Conservation (phyloP, 2,888 invertebrate species). For the Meandrusa payeni region DNA sequence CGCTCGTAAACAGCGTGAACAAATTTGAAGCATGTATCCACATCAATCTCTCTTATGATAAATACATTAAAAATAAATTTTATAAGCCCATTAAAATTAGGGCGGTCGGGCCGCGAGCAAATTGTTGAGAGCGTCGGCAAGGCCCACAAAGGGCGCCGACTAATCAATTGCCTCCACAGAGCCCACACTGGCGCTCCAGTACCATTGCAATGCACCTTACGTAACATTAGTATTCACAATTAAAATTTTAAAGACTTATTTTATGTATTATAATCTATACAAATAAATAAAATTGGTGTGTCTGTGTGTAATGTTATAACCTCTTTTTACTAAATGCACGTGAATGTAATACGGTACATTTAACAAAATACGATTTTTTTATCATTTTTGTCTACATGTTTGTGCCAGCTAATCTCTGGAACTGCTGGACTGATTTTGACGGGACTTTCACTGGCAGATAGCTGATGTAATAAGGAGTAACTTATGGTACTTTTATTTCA, state of each 20-base stretch:
- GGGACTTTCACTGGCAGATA: too few relatives aligned
- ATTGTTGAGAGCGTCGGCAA: slow-evolving; percentile 74
- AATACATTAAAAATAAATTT: slow-evolving; percentile 80
- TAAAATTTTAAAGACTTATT: slow-evolving; percentile 1
- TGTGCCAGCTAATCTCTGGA: too few relatives aligned
- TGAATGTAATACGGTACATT: too few relatives aligned
- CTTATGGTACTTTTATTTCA: too few relatives aligned
- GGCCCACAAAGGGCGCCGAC: slow-evolving; percentile 67
- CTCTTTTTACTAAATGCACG: too few relatives aligned
- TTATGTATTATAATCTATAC: background rate
- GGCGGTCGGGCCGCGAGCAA: slow-evolving; percentile 77
- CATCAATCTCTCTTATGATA: slow-evolving; percentile 56
- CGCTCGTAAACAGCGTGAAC: slow-evolving; percentile 11
- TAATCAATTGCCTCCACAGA: slow-evolving; percentile 69
- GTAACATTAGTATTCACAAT: slow-evolving; percentile 25
- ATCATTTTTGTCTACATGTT: too few relatives aligned
- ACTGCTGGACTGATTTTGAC: too few relatives aligned
- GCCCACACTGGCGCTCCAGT: slow-evolving; percentile 21
- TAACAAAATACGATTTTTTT: too few relatives aligned
- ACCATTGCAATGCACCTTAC: slow-evolving; percentile 28
- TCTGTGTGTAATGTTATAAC: too few relatives aligned
- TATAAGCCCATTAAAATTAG: slow-evolving; percentile 80
- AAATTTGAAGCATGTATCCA: slow-evolving; percentile 40
- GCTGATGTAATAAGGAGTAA: too few relatives aligned
- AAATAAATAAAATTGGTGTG: too few relatives aligned